phyloP scores from a whole-genome alignment of 2,113 vertebrate species.

The Oncorhynchus masou region DNA sequence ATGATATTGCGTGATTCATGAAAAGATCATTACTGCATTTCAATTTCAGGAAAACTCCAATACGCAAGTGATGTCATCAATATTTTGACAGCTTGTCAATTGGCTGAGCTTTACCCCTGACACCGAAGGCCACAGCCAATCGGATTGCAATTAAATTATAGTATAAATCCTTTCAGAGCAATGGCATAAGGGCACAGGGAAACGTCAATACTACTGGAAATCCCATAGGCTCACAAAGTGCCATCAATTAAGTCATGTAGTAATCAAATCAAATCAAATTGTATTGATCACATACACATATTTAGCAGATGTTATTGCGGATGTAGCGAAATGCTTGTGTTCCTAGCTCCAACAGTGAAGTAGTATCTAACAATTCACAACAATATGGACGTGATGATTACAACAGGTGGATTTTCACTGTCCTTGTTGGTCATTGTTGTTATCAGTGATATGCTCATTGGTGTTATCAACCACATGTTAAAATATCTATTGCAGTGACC shows the following conservation, averaged over 20 bases:
- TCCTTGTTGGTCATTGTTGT: background rate
- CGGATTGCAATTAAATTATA: constrained; percentile 54
- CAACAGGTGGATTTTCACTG: background rate
- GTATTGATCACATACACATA: too few species aligned
- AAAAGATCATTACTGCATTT: constrained; percentile 24
- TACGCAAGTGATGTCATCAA: constrained; percentile 30
- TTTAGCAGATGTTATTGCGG: too few species aligned
- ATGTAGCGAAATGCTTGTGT: too few species aligned
- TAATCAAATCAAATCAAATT: too few species aligned
- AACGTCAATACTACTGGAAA: constrained; percentile 29
- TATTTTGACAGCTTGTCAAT: constrained; percentile 57
- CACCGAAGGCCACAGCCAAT: constrained; percentile 47
- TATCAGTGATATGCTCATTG: background rate
- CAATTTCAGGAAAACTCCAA: constrained; percentile 25
- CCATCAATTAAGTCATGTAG: too few species aligned
- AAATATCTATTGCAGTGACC: too few species aligned
- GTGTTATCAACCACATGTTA: too few species aligned
- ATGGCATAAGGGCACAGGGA: constrained; percentile 24
- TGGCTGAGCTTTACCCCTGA: constrained; percentile 51
- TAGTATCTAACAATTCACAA: too few species aligned
- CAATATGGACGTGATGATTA: too few species aligned
- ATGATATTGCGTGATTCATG: constrained; percentile 26
- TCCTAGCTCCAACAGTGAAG: too few species aligned
- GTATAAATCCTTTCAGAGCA: constrained; percentile 41
- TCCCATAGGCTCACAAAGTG: background rate